Conservation (phyloP, 2,888 invertebrate species). For the Dorcus parallelipipedus region DNA sequence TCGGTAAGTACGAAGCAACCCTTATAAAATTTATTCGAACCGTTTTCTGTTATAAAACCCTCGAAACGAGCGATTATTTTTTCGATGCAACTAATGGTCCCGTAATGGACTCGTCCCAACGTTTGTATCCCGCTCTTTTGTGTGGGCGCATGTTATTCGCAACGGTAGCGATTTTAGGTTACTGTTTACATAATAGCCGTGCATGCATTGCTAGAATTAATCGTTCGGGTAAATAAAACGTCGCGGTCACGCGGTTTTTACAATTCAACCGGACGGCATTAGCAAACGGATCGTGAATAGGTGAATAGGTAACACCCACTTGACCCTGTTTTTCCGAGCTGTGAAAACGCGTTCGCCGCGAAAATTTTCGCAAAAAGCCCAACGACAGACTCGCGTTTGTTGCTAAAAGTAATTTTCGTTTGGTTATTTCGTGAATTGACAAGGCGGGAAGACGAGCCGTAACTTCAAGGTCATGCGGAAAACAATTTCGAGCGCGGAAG, state of each 20-base stretch:
- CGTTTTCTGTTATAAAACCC: slow-evolving; percentile 42
- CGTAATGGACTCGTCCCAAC: slow-evolving; percentile 45
- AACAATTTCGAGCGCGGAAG: slow-evolving; percentile 36
- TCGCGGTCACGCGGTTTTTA: neutral
- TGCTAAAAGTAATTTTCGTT: too few species aligned
- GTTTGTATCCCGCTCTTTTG: slow-evolving; percentile 48
- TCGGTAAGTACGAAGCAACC: slow-evolving; percentile 57
- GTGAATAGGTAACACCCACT: too few species aligned
- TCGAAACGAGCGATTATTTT: slow-evolving; percentile 21
- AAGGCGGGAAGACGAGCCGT: slow-evolving; percentile 42
- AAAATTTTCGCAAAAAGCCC: too few species aligned
- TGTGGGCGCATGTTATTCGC: slow-evolving; percentile 26
- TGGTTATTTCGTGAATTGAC: slow-evolving; percentile 20
- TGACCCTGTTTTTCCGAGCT: too few species aligned
- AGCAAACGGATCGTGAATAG: too few species aligned
- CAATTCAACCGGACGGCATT: too few species aligned
- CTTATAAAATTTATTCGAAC: slow-evolving; percentile 31
- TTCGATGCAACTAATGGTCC: slow-evolving; percentile 11
- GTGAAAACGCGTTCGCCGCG: too few species aligned
- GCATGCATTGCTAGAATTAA: neutral
- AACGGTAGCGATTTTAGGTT: slow-evolving; percentile 13
- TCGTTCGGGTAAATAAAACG: neutral
- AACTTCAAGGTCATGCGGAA: slow-evolving; percentile 42
- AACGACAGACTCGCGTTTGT: too few species aligned
- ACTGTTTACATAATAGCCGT: slow-evolving; percentile 2